Conservation (phyloP, 2,797 vertebrate species). For the Danionella dracula region DNA sequence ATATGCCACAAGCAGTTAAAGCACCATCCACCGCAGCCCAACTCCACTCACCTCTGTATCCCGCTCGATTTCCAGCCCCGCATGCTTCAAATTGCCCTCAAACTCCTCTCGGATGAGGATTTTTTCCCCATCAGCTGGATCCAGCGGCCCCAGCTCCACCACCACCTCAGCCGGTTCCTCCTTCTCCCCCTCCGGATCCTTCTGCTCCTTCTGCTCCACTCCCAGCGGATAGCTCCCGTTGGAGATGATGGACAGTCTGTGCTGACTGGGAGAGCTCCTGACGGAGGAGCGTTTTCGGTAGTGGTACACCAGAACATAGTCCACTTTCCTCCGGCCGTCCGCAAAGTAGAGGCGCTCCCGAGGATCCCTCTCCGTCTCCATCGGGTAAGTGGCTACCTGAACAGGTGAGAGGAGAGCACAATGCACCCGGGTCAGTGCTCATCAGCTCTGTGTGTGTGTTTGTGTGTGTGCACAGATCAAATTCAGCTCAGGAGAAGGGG, state of each 20-base stretch:
- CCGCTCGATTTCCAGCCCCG: constrained; percentile 88
- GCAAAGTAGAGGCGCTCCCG: constrained; percentile 74
- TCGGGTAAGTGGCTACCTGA: constrained; percentile 79
- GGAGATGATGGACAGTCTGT: constrained; percentile 67
- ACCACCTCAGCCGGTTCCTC: constrained; percentile 55
- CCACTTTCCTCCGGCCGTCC: constrained; percentile 86
- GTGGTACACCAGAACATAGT: constrained; percentile 90
- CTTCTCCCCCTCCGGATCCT: constrained; percentile 51
- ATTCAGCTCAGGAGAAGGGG: constrained; percentile 36
- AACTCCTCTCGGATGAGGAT: constrained; percentile 84
- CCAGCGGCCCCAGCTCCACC: constrained; percentile 61
- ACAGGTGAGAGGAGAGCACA: constrained; percentile 30
- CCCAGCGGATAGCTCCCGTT: constrained; percentile 75
- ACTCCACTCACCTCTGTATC: constrained; percentile 81
- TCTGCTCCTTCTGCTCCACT: constrained; percentile 37
- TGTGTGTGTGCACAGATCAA: constrained; percentile 41
- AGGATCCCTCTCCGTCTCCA: constrained; percentile 57
- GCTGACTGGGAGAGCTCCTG: constrained; percentile 47
- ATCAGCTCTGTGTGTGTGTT: constrained; percentile 18
- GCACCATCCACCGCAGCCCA: too few species aligned
- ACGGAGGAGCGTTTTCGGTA: constrained; percentile 67
- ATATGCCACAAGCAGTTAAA: too few species aligned
- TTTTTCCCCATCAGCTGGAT: constrained; percentile 80
- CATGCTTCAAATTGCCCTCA: constrained; percentile 79
- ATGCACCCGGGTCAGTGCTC: constrained; percentile 22